These are phyloP conservation scores for Charanyca ferruginea DNA, from an alignment of 2,888 invertebrate species.

Conservation along the genomic window DNA sequence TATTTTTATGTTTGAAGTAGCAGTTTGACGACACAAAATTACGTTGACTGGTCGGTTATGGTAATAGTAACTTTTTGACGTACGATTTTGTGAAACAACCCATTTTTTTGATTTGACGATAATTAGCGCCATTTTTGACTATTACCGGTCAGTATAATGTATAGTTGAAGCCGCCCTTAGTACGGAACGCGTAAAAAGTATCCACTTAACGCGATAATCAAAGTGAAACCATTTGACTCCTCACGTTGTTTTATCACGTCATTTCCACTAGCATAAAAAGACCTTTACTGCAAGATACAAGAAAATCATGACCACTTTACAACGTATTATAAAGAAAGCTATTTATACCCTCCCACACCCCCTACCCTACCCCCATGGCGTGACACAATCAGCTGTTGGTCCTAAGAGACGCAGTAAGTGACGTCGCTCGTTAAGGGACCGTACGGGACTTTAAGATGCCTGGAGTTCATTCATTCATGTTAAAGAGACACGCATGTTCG, in stretches of 20 bases:
- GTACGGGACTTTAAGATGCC: conserved; percentile 41
- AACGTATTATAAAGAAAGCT: conserved; percentile 7
- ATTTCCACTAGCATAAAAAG: conserved; percentile 4
- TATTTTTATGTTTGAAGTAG: no score
- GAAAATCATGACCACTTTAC: conserved; percentile 1
- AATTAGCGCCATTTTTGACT: no score
- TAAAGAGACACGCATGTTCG: conserved; percentile 47
- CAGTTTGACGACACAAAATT: no score
- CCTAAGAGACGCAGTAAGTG: conserved; percentile 51
- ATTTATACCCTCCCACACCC: conserved; percentile 9
- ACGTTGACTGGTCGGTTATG: no score
- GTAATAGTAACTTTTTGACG: no score
- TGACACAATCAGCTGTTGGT: conserved; percentile 52
- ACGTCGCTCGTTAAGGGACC: conserved; percentile 53
- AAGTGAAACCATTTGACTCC: no score
- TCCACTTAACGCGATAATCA: no score
- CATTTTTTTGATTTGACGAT: no score
- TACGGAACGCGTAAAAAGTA: no score
- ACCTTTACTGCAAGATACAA: neutral
- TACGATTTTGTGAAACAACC: no score
- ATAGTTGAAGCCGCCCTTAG: no score
- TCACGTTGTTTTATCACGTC: neutral
- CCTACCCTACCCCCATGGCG: neutral
- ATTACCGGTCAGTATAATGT: no score
- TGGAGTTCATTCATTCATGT: conserved; percentile 52